phyloP scores from a whole-genome alignment of 2,888 invertebrate genomes.

The Palloptera scutellata region DNA sequence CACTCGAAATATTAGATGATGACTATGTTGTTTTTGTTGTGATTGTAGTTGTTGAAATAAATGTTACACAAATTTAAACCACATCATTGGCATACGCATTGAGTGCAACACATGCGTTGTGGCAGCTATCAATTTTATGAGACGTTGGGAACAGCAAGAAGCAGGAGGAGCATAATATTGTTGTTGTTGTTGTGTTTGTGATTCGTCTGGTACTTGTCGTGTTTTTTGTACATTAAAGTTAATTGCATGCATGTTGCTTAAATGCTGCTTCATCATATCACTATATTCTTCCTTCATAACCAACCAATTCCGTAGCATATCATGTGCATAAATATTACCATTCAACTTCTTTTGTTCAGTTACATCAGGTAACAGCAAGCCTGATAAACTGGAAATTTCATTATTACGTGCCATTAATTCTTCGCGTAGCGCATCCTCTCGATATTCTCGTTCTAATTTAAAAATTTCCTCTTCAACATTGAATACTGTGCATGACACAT shows the following conservation, averaged over 20 bases:
- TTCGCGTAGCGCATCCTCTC: conserved; percentile 51
- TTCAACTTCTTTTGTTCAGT: conserved; percentile 29
- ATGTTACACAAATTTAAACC: conserved; percentile 52
- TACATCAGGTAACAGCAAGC: conserved; percentile 38
- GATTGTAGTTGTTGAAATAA: neutral
- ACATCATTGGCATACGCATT: conserved; percentile 48
- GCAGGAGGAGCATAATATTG: conserved; percentile 18
- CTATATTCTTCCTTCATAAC: conserved; percentile 55
- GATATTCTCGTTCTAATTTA: conserved; percentile 54
- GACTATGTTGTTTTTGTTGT: neutral
- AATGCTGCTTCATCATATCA: conserved; percentile 33
- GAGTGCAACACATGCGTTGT: conserved; percentile 46
- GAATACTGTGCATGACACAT: conserved; percentile 45
- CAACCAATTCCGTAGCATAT: conserved; percentile 49
- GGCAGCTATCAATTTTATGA: conserved; percentile 45
- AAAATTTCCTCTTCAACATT: conserved; percentile 58
- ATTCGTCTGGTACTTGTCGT: conserved; percentile 3
- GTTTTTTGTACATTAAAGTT: conserved; percentile 12
- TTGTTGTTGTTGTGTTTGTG: conserved; percentile 28
- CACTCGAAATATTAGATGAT: too few species aligned
- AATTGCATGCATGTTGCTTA: conserved; percentile 11
- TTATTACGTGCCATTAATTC: conserved; percentile 45
- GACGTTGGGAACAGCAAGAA: conserved; percentile 14
- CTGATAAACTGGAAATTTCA: conserved; percentile 42
- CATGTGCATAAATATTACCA: conserved; percentile 22